These are phyloP conservation scores for Seira musarum DNA, from an alignment of 2,888 invertebrate genomes.

Conservation along the genomic window DNA sequence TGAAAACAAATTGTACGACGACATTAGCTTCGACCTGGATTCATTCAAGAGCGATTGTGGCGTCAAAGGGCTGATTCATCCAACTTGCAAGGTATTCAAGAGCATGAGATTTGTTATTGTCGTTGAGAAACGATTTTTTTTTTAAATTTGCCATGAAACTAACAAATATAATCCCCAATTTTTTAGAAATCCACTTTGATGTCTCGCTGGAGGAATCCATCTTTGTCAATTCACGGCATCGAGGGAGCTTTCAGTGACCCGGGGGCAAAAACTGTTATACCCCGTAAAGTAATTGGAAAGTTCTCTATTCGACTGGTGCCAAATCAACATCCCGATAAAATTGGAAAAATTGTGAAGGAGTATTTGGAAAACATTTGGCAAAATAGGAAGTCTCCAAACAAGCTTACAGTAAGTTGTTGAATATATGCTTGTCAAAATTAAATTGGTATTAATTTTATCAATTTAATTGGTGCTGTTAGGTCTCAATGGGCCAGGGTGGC, in stretches of 20 bases:
- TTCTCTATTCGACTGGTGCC: slow-evolving; percentile 98
- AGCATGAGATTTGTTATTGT: not conserved
- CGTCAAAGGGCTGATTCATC: slow-evolving; percentile 54
- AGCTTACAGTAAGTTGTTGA: slow-evolving; percentile 78
- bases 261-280: slow-evolving; percentile 97
- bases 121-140: not conserved
- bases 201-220: slow-evolving; percentile 96
- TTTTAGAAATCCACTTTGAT: slow-evolving; percentile 79
- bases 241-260: slow-evolving; percentile 94
- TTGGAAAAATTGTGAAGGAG: slow-evolving; percentile 84
- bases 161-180: not conserved
- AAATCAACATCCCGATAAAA: slow-evolving; percentile 84
- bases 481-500: slow-evolving; percentile 81
- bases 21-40: slow-evolving; percentile 81
- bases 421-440: not conserved
- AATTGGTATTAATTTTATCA: no score
- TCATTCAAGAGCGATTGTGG: slow-evolving; percentile 59
- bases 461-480: no score
- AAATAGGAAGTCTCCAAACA: slow-evolving; percentile 88
- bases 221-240: slow-evolving; percentile 95
- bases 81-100: slow-evolving; percentile 52
- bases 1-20: slow-evolving; percentile 83
- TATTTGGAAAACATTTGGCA: slow-evolving; percentile 86
- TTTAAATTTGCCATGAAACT: not conserved
- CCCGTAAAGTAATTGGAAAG: slow-evolving; percentile 94